phyloP scores from a whole-genome alignment of 1,140 invertebrate species.

The Hycleus phaleratus region DNA sequence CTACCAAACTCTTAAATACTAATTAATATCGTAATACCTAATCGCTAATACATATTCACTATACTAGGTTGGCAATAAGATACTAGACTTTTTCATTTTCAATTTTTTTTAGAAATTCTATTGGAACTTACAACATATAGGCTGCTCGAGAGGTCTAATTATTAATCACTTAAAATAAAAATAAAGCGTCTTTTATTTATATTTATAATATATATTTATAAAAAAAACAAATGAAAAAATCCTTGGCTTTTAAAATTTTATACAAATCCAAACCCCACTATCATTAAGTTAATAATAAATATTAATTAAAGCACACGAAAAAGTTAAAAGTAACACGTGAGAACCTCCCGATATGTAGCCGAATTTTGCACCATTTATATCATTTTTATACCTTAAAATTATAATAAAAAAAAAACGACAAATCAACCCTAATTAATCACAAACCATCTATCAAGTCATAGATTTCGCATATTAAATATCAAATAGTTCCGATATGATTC shows the following conservation, averaged over 20 bases:
- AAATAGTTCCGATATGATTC: slow-evolving; percentile 25
- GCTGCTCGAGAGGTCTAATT: slow-evolving; percentile 27
- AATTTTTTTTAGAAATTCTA: slow-evolving; percentile 30
- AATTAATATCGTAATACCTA: slow-evolving; percentile 40
- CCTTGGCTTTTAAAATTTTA: not conserved
- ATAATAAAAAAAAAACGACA: no score
- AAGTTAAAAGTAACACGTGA: not conserved
- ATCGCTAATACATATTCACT: slow-evolving; percentile 37
- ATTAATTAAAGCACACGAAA: slow-evolving; percentile 32
- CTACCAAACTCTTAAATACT: slow-evolving; percentile 39
- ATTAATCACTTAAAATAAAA: not conserved
- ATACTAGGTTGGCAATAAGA: slow-evolving; percentile 41
- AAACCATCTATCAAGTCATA: slow-evolving; percentile 3
- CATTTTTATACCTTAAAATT: not conserved
- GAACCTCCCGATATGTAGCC: slow-evolving; percentile 26
- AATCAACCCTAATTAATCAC: no score
- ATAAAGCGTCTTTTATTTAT: slow-evolving; percentile 33
- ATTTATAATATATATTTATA: no score
- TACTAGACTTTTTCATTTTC: slow-evolving; percentile 25
- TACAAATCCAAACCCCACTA: not conserved
- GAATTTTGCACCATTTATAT: slow-evolving; percentile 33
- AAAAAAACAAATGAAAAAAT: no score
- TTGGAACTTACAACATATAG: slow-evolving; percentile 36
- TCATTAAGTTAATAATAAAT: slow-evolving; percentile 5
- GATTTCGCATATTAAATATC: not conserved